Conservation (phyloP, 2,797 vertebrate genomes). For the Spinus pinus region DNA sequence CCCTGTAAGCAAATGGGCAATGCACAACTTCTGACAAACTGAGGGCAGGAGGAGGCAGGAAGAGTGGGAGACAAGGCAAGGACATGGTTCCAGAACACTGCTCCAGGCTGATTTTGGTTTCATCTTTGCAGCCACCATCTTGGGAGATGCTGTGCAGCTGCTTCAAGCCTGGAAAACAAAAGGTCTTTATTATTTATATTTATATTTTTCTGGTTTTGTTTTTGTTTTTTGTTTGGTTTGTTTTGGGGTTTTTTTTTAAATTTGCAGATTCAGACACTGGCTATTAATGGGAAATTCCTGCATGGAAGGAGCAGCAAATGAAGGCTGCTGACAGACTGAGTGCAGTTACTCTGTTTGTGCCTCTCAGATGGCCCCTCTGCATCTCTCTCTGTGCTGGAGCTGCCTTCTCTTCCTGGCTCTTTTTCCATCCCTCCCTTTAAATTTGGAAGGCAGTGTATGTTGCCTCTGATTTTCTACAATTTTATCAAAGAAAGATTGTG, state of each 20-base stretch:
- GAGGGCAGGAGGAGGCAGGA: neutral
- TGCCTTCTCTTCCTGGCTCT: neutral
- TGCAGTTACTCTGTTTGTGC: neutral
- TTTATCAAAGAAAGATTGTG: slow-evolving; percentile 13
- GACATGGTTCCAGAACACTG: neutral
- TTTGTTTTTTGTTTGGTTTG: too few species aligned
- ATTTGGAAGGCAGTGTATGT: neutral
- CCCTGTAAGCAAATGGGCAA: neutral
- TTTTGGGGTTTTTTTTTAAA: neutral
- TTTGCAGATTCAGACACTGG: neutral
- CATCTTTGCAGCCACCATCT: neutral
- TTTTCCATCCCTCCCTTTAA: neutral
- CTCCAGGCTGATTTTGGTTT: neutral
- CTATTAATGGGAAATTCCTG: neutral
- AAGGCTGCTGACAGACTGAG: neutral
- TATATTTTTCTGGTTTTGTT: too few species aligned
- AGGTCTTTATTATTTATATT: too few species aligned
- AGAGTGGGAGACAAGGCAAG: neutral
- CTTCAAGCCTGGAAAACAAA: neutral
- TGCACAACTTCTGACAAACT: neutral
- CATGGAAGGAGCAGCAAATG: neutral
- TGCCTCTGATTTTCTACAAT: slow-evolving; percentile 26
- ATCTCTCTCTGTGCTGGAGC: neutral
- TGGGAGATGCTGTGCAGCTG: neutral
- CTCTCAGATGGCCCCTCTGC: neutral